Percentiles rank a stretch among this genome's conserved stretches.
These are phyloP conservation scores for Lamproptera curius DNA, from an alignment of 2,888 invertebrate species.

Conservation along the genomic window DNA sequence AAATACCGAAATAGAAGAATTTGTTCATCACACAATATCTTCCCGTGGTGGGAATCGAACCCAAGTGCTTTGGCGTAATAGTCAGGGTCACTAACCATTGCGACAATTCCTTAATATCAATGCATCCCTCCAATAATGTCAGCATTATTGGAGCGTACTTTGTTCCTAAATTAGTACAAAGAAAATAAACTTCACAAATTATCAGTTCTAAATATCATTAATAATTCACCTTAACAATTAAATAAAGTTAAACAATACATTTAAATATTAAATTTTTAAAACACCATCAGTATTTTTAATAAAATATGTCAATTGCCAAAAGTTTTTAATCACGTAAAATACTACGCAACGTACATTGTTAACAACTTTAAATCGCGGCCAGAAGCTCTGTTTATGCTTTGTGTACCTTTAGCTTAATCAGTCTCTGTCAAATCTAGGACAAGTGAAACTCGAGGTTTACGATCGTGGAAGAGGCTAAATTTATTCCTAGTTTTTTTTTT, in stretches of 20 bases:
- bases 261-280: not conserved
- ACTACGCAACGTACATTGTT: not conserved
- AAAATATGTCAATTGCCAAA: not conserved
- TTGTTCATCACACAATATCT: no score
- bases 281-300: not conserved
- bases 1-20: no score
- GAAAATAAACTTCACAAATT: no score
- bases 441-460: constrained; percentile 15
- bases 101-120: no score
- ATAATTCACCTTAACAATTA: not conserved
- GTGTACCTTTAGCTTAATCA: constrained; percentile 17
- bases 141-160: no score
- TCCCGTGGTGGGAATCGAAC: no score
- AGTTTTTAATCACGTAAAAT: not conserved
- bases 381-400: constrained; percentile 9
- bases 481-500: constrained; percentile 7
- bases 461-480: not conserved
- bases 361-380: constrained; percentile 14
- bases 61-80: no score
- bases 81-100: no score
- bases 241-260: no score
- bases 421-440: constrained; percentile 19
- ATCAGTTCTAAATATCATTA: not conserved
- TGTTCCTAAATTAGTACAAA: no score
- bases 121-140: no score